Evolutionary conservation across 2,797 vertebrate genomes (phyloP).

Genomic region (Sardinella longiceps): DNA sequence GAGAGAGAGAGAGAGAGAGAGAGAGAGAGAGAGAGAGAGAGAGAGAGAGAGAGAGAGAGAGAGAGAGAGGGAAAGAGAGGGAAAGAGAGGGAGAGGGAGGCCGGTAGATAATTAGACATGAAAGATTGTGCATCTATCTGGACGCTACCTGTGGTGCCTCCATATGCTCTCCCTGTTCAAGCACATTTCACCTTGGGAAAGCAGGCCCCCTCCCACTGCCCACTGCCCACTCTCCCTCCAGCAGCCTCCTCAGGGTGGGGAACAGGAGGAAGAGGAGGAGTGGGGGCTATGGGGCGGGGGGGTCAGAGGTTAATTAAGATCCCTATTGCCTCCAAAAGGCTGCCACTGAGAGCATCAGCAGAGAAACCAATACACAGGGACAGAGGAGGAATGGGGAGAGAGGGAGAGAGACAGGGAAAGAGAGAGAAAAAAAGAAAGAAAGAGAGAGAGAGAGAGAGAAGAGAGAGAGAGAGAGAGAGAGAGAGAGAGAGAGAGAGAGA

Average conservation of each 20-base stretch:
- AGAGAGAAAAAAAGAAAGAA: neutral
- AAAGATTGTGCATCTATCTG: slow-evolving; percentile 44
- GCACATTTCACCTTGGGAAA: slow-evolving; percentile 52
- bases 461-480: neutral
- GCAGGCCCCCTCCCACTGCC: neutral
- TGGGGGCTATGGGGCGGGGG: slow-evolving; percentile 46
- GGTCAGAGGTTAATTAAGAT: slow-evolving; percentile 38
- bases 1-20: neutral
- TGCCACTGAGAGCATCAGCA: neutral
- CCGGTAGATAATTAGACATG: slow-evolving; percentile 44
- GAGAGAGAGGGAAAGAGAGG: neutral
- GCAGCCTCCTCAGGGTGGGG: neutral
- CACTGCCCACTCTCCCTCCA: neutral
- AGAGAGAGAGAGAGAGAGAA: neutral
- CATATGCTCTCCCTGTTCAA: slow-evolving; percentile 48
- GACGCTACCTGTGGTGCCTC: slow-evolving; percentile 38
- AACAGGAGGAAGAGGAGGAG: neutral
- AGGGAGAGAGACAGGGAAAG: neutral
- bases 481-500: neutral
- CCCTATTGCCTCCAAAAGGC: neutral
- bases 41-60: neutral
- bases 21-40: neutral
- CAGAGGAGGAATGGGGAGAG: neutral
- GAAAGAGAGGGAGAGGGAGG: slow-evolving; percentile 50
- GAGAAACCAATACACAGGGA: neutral